Base-by-base conservation (phyloP, 2,888 invertebrate genomes). In the Apamea epomidion region DNA sequence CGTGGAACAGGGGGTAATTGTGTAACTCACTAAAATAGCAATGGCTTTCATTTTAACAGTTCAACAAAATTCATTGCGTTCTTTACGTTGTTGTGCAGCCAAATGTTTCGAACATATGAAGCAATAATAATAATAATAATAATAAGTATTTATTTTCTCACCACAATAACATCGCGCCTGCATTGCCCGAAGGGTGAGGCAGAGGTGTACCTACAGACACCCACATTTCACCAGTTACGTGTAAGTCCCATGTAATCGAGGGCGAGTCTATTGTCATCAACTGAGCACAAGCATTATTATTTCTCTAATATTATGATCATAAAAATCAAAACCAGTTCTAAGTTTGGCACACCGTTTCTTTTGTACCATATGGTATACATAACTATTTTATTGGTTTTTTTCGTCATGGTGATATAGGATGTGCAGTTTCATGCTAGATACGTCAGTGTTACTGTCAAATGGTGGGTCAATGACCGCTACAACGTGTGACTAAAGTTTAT, bases 371-470 rank as follows among this genome's bases (percentile, higher is more conserved):
- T 6, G 10, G 16, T 32, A 14, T 37, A 7, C 18, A 6, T 21
- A 16, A 10, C 8, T 25, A 16, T n/a, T 51, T 12, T 6, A 1
- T 14, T 32, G n/a, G 14, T 32, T 51, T 51, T 78, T 42, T 80
- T 62, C 6, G 18, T 29, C 1, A 21, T 18, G 32, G n/a, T 71
- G 62, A 7, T n/a, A 25, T 10, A 54, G 7, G 4, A 81, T 37
- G 6, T 80, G 82, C 74, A 51, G 21, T 37, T 65, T 67, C n/a
- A 74, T 74, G 65, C 7, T 48, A 58, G 21, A 58, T 48, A 37
- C 25, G 25, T 81, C 68, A 54, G 2, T 48, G 51, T 64, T 62
- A n/a, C 21, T 48, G 45, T n/a, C n/a, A 83, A 83, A 64, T 45
- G 37, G 7, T 37, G 29, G 82, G 73, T 70, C 70, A 65, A 12